A percentile compares a stretch with the other conserved stretches of the same genome.
phyloP scores from a whole-genome alignment of 2,113 vertebrate species.

The Lynx canadensis region DNA sequence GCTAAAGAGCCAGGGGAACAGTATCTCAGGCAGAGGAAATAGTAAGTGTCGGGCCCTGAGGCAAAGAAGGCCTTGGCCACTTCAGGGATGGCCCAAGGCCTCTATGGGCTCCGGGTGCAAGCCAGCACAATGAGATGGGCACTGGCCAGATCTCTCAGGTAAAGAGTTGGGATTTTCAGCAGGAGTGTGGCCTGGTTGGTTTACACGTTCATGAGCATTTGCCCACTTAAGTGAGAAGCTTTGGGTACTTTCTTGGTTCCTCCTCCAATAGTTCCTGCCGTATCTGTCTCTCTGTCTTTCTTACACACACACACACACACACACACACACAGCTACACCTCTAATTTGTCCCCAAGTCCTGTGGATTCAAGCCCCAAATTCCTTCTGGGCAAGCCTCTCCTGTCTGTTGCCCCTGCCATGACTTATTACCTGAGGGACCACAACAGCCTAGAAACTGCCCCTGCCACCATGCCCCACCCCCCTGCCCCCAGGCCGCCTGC shows the following conservation, averaged over 20 bases:
- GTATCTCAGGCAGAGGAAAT: not conserved
- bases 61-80: not conserved
- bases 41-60: not conserved
- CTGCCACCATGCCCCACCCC: fast-evolving
- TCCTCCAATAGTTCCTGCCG: not conserved
- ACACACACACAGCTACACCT: not conserved
- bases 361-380: not conserved
- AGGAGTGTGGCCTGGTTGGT: not conserved
- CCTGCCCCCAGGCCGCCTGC: fast-evolving
- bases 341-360: not conserved
- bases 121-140: not conserved
- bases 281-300: too few relatives aligned
- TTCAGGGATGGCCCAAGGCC: not conserved
- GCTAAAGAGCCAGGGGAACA: not conserved
- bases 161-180: not conserved
- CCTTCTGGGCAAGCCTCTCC: not conserved
- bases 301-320: not conserved
- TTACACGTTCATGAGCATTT: not conserved
- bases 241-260: not conserved
- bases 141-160: not conserved
- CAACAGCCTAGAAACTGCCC: not conserved
- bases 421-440: not conserved
- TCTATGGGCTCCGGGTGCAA: not conserved
- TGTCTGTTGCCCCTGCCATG: not conserved
- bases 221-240: not conserved